Conservation (phyloP, 2,888 invertebrate species). For the Malacosoma neustria region DNA sequence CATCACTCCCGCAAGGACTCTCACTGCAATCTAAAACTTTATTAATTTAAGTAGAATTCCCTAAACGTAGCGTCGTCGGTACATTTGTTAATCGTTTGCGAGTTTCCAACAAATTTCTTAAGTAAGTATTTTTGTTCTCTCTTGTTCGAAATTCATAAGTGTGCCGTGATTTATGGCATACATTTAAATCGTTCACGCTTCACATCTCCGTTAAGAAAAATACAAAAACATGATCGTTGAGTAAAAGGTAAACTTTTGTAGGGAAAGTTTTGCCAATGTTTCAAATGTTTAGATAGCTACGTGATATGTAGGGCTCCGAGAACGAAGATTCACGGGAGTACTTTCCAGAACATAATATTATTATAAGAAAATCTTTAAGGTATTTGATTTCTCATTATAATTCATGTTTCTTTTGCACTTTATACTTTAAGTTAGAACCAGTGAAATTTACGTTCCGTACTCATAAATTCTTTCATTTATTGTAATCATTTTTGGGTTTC, state of each 20-base stretch:
- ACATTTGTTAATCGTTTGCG: slow-evolving; percentile 46
- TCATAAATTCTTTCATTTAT: no score
- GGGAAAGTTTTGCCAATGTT: slow-evolving; percentile 29
- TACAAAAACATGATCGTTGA: slow-evolving; percentile 45
- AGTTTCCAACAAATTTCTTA: slow-evolving; percentile 33
- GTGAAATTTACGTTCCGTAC: no score
- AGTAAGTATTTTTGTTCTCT: slow-evolving; percentile 57
- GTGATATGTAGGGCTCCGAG: slow-evolving; percentile 23
- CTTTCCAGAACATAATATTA: slow-evolving; percentile 11
- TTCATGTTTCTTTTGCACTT: not conserved
- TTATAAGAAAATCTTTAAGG: slow-evolving; percentile 3
- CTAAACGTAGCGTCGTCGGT: slow-evolving; percentile 25
- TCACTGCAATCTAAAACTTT: slow-evolving; percentile 38
- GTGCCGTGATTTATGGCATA: slow-evolving; percentile 61
- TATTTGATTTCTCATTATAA: slow-evolving; percentile 2
- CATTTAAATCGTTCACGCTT: slow-evolving; percentile 45
- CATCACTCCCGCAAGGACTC: slow-evolving; percentile 13
- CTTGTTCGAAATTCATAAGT: slow-evolving; percentile 47
- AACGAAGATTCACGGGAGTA: slow-evolving; percentile 6
- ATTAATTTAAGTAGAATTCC: slow-evolving; percentile 41
- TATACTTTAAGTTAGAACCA: no score
- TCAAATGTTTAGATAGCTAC: slow-evolving; percentile 41
- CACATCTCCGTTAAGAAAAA: slow-evolving; percentile 45
- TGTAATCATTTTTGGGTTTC: no score
- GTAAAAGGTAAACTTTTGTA: slow-evolving; percentile 31